A percentile compares a stretch with the other conserved stretches of the same genome.
These are phyloP conservation scores for Zygogramma bicolorata DNA, from an alignment of 2,888 invertebrate species.

Conservation along the genomic window DNA sequence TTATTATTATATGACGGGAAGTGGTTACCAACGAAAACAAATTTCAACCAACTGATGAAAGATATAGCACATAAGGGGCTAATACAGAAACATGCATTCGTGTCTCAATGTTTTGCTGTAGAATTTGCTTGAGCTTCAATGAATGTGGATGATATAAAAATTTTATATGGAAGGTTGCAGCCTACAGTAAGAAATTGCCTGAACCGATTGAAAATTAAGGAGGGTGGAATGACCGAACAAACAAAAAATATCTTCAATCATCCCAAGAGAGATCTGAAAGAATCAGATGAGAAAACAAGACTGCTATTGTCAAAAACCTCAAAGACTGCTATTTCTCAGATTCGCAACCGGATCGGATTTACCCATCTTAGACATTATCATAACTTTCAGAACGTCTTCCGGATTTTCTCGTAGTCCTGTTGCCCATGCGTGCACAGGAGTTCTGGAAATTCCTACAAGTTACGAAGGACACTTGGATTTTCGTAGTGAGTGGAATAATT, in stretches of 20 bases:
- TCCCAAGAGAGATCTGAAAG: neutral
- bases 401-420: too few relatives aligned
- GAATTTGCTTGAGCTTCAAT: neutral
- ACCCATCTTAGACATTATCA: too few relatives aligned
- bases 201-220: neutral
- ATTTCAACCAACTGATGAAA: neutral
- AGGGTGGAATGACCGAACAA: neutral
- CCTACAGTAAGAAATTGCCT: neutral
- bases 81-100: neutral
- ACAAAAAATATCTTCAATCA: neutral
- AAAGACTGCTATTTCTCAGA: too few relatives aligned
- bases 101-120: neutral
- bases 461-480: too few relatives aligned
- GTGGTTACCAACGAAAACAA: neutral
- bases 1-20: too few relatives aligned
- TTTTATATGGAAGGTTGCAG: neutral
- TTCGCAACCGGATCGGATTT: too few relatives aligned
- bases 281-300: too few relatives aligned
- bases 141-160: neutral
- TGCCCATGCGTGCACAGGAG: too few relatives aligned
- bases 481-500: too few relatives aligned
- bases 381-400: too few relatives aligned
- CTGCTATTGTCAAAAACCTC: too few relatives aligned
- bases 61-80: neutral
- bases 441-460: too few relatives aligned